Evolutionary conservation across 2,797 vertebrate species (phyloP).

Genomic region (Falco rusticolus): DNA sequence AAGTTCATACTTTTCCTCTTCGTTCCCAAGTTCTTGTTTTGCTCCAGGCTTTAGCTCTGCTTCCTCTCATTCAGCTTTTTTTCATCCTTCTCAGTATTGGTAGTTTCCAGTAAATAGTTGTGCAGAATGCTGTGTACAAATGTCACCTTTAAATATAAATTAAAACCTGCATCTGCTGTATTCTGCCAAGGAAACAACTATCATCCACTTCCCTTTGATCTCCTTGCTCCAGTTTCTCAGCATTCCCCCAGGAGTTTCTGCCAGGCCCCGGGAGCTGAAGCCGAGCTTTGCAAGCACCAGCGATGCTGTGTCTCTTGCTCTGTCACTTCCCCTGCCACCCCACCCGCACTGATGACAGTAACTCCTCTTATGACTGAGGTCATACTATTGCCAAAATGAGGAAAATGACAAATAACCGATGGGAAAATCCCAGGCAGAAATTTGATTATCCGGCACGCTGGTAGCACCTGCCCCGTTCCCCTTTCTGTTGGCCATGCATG

Average conservation of each 20-base stretch:
- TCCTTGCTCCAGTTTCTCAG: not conserved
- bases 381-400: rapidly evolving
- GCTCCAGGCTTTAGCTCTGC: not conserved
- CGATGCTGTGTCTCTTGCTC: not conserved
- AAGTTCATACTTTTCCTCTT: not conserved
- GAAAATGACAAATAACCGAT: not conserved
- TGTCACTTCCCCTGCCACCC: not conserved
- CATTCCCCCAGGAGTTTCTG: not conserved
- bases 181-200: not conserved
- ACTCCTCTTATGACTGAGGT: not conserved
- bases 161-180: not conserved
- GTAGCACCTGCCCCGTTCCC: rapidly evolving
- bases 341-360: rapidly evolving
- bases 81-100: not conserved
- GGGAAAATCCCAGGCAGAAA: not conserved
- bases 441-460: rapidly evolving
- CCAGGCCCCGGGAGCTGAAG: not conserved
- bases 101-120: not conserved
- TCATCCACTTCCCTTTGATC: not conserved
- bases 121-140: not conserved
- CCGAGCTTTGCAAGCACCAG: not conserved
- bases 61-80: not conserved
- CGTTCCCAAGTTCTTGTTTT: not conserved
- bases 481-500: rapidly evolving
- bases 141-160: not conserved